Evolutionary conservation across 2,113 vertebrate genomes (phyloP).

Genomic region (Nerophis ophidion): DNA sequence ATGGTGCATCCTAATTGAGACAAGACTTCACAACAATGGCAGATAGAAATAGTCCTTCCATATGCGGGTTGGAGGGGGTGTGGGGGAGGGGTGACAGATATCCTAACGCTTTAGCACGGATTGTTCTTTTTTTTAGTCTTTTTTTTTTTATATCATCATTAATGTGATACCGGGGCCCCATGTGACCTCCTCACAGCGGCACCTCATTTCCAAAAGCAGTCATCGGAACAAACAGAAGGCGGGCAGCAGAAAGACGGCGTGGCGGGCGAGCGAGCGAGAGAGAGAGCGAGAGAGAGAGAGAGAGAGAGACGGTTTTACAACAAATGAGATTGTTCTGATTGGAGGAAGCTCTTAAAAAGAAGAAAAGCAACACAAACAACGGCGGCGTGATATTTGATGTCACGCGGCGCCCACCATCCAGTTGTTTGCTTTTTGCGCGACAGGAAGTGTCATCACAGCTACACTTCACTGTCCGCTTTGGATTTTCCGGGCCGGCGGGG

Average conservation of each 20-base stretch:
- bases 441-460: conserved; percentile 43
- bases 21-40: conserved; percentile 43
- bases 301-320: conserved; percentile 45
- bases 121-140: conserved; percentile 68
- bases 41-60: conserved; percentile 59
- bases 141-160: conserved; percentile 75
- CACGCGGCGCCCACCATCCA: conserved; percentile 34
- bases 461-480: conserved; percentile 45
- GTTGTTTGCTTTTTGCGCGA: conserved; percentile 34
- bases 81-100: conserved; percentile 38
- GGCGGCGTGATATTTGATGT: conserved; percentile 28
- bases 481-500: conserved; percentile 28
- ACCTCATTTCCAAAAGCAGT: conserved; percentile 70
- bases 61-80: conserved; percentile 32
- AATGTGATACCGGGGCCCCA: conserved; percentile 69
- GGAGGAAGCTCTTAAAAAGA: conserved; percentile 38
- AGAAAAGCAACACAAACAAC: conserved; percentile 23
- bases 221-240: conserved; percentile 74
- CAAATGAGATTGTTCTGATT: conserved; percentile 60
- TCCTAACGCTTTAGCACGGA: conserved; percentile 63
- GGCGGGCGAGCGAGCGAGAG: neutral
- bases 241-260: conserved; percentile 39
- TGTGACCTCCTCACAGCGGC: conserved; percentile 67
- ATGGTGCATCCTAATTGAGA: conserved; percentile 53
- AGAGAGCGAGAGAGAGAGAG: conserved; percentile 23